These are phyloP conservation scores for Cebidichthys violaceus DNA, from an alignment of 2,113 vertebrate species.

Conservation along the genomic window DNA sequence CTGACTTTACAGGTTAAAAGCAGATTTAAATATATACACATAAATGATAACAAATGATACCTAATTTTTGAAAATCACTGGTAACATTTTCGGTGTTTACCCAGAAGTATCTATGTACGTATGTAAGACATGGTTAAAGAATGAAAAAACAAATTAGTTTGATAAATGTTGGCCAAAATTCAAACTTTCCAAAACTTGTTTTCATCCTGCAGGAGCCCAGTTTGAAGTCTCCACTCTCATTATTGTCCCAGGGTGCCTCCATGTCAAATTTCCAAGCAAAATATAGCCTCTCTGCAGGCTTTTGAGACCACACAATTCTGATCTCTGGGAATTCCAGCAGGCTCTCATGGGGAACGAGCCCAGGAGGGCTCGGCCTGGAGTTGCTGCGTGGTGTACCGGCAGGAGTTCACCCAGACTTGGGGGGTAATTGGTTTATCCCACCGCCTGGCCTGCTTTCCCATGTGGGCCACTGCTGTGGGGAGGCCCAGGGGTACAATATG, in stretches of 20 bases:
- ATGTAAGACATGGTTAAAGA: background rate
- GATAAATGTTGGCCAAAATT: slow-evolving; percentile 25
- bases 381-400: slow-evolving; percentile 61
- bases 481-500: slow-evolving; percentile 81
- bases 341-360: slow-evolving; percentile 71
- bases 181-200: slow-evolving; percentile 15
- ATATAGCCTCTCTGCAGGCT: slow-evolving; percentile 65
- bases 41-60: background rate
- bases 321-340: slow-evolving; percentile 77
- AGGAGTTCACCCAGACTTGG: slow-evolving; percentile 77
- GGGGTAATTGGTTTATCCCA: slow-evolving; percentile 84
- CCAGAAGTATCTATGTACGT: background rate
- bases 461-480: slow-evolving; percentile 84
- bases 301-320: slow-evolving; percentile 70
- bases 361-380: slow-evolving; percentile 70
- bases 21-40: no score
- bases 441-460: slow-evolving; percentile 82
- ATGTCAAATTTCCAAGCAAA: slow-evolving; percentile 72
- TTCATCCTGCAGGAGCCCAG: slow-evolving; percentile 27
- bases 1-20: no score
- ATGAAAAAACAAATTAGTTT: background rate
- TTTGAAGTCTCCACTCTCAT: slow-evolving; percentile 57
- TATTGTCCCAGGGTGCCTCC: slow-evolving; percentile 66
- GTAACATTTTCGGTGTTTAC: background rate
- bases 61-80: background rate